Percentiles rank a stretch among this genome's conserved stretches.
Evolutionary conservation across 1,140 invertebrate genomes (phyloP).

Genomic region (Drosophila mauritiana): DNA sequence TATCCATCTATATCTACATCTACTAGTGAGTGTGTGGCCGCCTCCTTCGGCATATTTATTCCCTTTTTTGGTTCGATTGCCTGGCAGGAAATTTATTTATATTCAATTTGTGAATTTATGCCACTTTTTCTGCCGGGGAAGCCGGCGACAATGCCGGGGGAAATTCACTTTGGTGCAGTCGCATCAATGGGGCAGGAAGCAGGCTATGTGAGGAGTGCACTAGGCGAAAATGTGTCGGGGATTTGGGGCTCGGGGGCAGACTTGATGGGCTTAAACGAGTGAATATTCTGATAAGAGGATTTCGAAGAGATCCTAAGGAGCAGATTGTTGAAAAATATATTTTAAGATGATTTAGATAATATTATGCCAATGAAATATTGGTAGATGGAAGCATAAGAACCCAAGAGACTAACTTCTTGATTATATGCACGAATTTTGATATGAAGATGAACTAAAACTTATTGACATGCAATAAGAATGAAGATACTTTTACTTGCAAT

Average conservation of each 20-base stretch:
- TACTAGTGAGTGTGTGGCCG: constrained; percentile 21
- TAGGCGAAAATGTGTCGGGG: constrained; percentile 12
- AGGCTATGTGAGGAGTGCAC: constrained; percentile 12
- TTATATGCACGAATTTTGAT: background rate
- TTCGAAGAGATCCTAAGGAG: background rate
- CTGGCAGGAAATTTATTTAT: constrained; percentile 82
- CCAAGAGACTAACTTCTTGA: too few species aligned
- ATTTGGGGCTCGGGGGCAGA: background rate
- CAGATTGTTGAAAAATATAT: background rate
- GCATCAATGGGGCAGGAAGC: constrained; percentile 24
- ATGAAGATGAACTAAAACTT: background rate
- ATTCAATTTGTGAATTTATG: constrained; percentile 79
- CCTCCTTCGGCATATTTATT: constrained; percentile 57
- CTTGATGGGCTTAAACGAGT: constrained; percentile 14
- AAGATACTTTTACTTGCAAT: background rate
- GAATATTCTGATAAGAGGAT: constrained; percentile 13
- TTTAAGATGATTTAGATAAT: background rate
- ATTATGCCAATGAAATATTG: background rate
- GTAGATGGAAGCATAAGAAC: background rate
- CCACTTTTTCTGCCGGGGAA: constrained; percentile 38
- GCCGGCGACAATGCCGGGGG: constrained; percentile 43
- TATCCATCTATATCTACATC: constrained; percentile 27
- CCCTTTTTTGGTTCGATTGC: constrained; percentile 34
- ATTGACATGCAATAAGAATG: constrained; percentile 6
- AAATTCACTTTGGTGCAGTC: constrained; percentile 61